Percentiles rank a stretch among this genome's conserved stretches.
phyloP scores from a whole-genome alignment of 2,113 vertebrate species.

The Poeciliopsis prolifica region DNA sequence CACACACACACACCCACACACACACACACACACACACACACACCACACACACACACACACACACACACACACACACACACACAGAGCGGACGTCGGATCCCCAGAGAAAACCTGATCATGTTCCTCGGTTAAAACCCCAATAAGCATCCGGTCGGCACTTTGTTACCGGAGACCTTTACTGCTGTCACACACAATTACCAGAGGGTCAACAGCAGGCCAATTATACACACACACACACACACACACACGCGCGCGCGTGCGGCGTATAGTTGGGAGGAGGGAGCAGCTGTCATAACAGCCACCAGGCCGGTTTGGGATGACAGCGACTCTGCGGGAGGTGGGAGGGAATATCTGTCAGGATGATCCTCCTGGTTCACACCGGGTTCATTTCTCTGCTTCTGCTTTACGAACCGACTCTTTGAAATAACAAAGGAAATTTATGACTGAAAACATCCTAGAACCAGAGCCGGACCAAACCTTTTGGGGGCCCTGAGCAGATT shows the following conservation, averaged over 20 bases:
- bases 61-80: no score
- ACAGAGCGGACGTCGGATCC: background rate
- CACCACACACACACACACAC: no score
- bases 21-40: no score
- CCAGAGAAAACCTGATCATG: constrained; percentile 41
- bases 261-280: constrained; percentile 23
- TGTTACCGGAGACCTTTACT: constrained; percentile 54
- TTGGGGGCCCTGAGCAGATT: no score
- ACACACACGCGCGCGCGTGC: no score
- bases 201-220: constrained; percentile 47
- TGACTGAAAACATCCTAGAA: no score
- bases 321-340: constrained; percentile 33
- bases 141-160: constrained; percentile 34
- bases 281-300: constrained; percentile 45
- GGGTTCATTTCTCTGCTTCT: background rate
- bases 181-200: constrained; percentile 63
- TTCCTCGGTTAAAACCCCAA: constrained; percentile 50
- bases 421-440: background rate
- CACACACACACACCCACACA: no score
- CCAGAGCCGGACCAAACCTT: no score
- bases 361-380: constrained; percentile 1
- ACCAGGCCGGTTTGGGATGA: constrained; percentile 18
- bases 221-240: constrained; percentile 23
- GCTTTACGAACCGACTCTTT: constrained; percentile 25
- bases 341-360: constrained; percentile 40